These are phyloP conservation scores for Sphecodes monilicornis DNA, from an alignment of 2,888 invertebrate genomes.

Conservation along the genomic window DNA sequence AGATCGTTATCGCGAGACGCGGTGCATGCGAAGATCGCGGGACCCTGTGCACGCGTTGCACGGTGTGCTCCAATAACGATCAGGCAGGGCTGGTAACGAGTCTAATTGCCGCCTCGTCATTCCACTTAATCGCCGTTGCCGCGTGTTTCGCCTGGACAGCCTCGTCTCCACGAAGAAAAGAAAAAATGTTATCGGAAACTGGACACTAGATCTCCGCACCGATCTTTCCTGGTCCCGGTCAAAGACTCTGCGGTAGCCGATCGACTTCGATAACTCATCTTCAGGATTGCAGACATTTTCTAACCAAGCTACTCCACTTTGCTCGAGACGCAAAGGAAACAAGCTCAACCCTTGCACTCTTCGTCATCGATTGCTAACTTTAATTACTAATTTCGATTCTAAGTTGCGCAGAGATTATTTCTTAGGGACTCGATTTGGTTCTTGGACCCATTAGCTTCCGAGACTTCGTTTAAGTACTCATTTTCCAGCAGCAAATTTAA, in stretches of 20 bases:
- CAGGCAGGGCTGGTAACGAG: conserved; percentile 21
- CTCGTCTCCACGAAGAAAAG: not conserved
- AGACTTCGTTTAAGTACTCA: not conserved
- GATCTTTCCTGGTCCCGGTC: not conserved
- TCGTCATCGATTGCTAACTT: not conserved
- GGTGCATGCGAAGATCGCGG: conserved; percentile 45
- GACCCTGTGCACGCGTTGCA: not conserved
- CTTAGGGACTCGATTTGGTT: not conserved
- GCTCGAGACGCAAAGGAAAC: not conserved
- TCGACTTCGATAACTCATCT: not conserved
- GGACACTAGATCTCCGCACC: not conserved
- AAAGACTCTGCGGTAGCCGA: not conserved
- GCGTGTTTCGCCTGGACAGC: not conserved
- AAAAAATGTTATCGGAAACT: not conserved
- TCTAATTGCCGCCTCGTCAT: conserved; percentile 38
- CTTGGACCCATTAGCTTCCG: not conserved
- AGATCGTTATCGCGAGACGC: conserved; percentile 59
- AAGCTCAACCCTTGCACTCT: not conserved
- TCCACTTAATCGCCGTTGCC: conserved; percentile 34
- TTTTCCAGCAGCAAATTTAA: not conserved
- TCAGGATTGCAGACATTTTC: not conserved
- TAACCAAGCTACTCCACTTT: not conserved
- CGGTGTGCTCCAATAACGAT: conserved; percentile 38
- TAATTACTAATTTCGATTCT: not conserved
- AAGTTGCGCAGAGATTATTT: not conserved